Evolutionary conservation across 2,113 vertebrate genomes (phyloP).

Genomic region (Ptychochromis oligacanthus): DNA sequence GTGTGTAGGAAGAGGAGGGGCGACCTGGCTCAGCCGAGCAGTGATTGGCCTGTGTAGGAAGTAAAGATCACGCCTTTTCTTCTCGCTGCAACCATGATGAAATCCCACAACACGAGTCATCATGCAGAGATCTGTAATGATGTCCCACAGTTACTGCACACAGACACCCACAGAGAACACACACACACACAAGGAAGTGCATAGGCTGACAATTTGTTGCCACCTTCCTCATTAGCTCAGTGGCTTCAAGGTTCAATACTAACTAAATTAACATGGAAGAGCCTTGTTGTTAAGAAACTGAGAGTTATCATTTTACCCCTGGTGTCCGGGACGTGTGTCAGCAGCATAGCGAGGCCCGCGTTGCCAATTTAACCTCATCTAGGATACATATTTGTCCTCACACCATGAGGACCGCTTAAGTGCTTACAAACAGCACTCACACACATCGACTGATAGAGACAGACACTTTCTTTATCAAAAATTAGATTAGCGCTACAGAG

Average conservation of each 20-base stretch:
- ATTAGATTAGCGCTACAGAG: background rate
- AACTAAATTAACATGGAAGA: background rate
- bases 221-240: slow-evolving; percentile 39
- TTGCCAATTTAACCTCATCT: background rate
- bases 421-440: background rate
- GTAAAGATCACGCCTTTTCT: slow-evolving; percentile 55
- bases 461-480: background rate
- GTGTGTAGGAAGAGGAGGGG: slow-evolving; percentile 12
- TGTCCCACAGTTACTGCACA: slow-evolving; percentile 31
- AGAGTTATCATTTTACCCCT: background rate
- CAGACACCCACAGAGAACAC: slow-evolving; percentile 6
- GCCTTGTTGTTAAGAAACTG: background rate
- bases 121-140: slow-evolving; percentile 52
- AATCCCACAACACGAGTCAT: slow-evolving; percentile 53
- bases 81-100: slow-evolving; percentile 49
- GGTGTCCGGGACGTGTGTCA: background rate
- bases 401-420: slow-evolving; percentile 4
- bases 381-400: background rate
- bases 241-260: background rate
- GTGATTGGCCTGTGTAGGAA: slow-evolving; percentile 47
- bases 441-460: background rate
- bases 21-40: slow-evolving; percentile 14
- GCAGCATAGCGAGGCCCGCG: background rate
- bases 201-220: slow-evolving; percentile 3
- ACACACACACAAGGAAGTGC: background rate